A percentile compares a stretch with the other conserved stretches of the same genome.
These are phyloP conservation scores for Caranx melampygus DNA, from an alignment of 2,113 vertebrate species.

Conservation along the genomic window DNA sequence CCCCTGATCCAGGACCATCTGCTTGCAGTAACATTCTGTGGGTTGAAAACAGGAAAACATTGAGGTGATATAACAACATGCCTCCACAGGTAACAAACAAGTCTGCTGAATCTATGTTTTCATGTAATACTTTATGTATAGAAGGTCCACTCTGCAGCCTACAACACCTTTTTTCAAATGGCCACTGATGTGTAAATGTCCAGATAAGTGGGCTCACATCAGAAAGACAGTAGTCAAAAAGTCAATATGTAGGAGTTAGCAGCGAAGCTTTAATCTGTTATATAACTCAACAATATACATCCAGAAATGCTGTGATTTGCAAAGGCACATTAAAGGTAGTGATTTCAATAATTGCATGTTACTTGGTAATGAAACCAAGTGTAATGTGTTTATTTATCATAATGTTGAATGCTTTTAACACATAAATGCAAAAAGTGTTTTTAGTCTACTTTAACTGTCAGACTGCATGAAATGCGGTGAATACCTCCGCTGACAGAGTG, in stretches of 20 bases:
- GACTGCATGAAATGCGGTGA: neutral
- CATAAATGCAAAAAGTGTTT: neutral
- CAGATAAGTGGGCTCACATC: conserved; percentile 10
- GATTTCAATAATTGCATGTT: neutral
- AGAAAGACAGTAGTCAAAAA: neutral
- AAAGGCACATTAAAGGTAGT: neutral
- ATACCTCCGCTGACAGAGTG: neutral
- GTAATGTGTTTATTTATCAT: neutral
- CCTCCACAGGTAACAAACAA: neutral
- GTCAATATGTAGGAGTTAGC: neutral
- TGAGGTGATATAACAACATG: neutral
- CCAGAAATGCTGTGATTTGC: neutral
- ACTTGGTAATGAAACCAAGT: neutral
- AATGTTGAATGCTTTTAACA: neutral
- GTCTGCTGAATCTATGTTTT: neutral
- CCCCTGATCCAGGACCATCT: neutral
- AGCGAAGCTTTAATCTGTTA: conserved; percentile 7
- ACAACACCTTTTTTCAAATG: neutral
- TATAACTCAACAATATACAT: neutral
- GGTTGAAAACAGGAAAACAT: neutral
- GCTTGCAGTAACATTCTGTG: neutral
- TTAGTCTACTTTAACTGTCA: neutral
- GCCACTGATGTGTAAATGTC: neutral
- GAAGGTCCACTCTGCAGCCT: neutral
- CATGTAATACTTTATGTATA: neutral